Evolutionary conservation across 2,113 vertebrate species (phyloP).

Genomic region (Daubentonia madagascariensis): DNA sequence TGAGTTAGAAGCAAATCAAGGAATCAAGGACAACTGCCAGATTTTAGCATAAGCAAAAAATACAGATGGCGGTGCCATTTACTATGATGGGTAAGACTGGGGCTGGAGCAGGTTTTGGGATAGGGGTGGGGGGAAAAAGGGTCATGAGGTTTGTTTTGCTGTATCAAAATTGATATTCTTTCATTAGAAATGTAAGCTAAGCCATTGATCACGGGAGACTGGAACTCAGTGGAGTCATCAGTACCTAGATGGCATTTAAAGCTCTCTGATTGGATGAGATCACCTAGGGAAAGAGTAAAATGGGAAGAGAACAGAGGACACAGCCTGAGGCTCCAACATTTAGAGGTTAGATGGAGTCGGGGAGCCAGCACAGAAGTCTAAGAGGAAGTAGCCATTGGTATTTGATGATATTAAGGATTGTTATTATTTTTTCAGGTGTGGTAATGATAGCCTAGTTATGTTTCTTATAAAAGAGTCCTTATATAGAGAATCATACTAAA

Average conservation of each 20-base stretch:
- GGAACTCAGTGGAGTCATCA: not conserved
- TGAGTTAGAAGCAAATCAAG: not conserved
- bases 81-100: not conserved
- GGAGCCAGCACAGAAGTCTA: not conserved
- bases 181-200: conserved; percentile 27
- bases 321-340: not conserved
- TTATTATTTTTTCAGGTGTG: not conserved
- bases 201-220: not conserved
- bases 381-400: not conserved
- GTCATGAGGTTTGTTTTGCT: not conserved
- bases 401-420: not conserved
- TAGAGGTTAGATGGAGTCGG: not conserved
- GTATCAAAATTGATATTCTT: not conserved
- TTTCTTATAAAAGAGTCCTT: not conserved
- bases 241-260: not conserved
- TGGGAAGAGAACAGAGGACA: not conserved
- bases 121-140: not conserved
- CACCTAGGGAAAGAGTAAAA: not conserved
- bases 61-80: not conserved
- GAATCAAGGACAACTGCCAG: not conserved
- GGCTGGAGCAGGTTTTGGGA: not conserved
- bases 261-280: not conserved
- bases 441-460: not conserved
- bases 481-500: not conserved
- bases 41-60: not conserved